A percentile compares a stretch with the other conserved stretches of the same genome.
Evolutionary conservation across 2,888 invertebrate species (phyloP).

Genomic region (Sarcophaga subvicina): DNA sequence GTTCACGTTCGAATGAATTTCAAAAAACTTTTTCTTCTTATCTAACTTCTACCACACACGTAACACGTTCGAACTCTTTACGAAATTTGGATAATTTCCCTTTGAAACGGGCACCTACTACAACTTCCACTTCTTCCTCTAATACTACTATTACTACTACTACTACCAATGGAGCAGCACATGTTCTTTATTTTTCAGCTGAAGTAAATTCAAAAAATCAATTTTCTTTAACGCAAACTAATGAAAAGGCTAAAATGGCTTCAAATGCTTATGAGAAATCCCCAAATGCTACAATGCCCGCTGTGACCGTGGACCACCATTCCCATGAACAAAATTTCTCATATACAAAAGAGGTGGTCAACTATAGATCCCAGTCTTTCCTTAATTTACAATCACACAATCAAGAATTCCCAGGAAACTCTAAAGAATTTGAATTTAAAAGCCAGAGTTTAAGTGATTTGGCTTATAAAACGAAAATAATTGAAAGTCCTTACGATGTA

Average conservation of each 20-base stretch:
- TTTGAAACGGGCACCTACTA: conserved; percentile 18
- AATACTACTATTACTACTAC: conserved; percentile 28
- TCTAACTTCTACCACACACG: conserved; percentile 33
- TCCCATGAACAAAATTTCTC: too few species aligned
- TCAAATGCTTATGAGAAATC: conserved; percentile 20
- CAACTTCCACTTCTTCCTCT: conserved; percentile 3
- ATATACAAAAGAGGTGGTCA: too few species aligned
- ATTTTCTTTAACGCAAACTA: background rate
- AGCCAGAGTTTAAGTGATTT: background rate
- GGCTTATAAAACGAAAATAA: background rate
- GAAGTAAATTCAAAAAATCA: conserved; percentile 57
- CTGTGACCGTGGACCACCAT: background rate
- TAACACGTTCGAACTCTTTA: conserved; percentile 61
- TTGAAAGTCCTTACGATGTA: background rate
- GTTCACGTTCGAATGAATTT: conserved; percentile 73
- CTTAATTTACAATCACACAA: background rate
- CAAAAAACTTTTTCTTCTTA: conserved; percentile 28
- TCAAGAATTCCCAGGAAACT: background rate
- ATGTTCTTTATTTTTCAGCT: conserved; percentile 46
- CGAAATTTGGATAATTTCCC: conserved; percentile 60
- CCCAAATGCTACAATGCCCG: background rate
- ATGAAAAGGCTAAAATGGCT: conserved; percentile 36
- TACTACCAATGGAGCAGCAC: conserved; percentile 13
- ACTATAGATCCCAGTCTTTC: background rate
- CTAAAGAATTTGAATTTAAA: background rate